Conservation (phyloP, 2,888 invertebrate genomes). For the Salticus scenicus region DNA sequence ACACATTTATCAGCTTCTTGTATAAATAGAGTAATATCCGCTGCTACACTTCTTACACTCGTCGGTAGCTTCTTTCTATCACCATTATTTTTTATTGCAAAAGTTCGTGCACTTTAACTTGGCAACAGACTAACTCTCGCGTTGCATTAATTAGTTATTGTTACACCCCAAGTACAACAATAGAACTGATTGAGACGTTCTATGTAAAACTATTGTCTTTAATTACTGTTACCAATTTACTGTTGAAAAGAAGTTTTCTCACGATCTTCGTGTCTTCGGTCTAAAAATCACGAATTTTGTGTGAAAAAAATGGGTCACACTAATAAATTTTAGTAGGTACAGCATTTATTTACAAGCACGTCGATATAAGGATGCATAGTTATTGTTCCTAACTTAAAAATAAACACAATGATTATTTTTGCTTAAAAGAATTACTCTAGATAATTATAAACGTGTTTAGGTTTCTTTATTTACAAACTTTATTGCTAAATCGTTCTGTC, state of each 20-base stretch:
- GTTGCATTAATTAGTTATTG: conserved; percentile 13
- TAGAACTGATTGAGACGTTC: conserved; percentile 5
- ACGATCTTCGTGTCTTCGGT: background rate
- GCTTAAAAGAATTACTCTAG: background rate
- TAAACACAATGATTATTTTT: background rate
- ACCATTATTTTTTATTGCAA: background rate
- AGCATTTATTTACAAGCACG: background rate
- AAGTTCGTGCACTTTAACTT: background rate
- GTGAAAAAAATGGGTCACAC: background rate
- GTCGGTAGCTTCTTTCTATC: conserved; percentile 26
- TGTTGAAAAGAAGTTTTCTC: conserved; percentile 7
- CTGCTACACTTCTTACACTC: conserved; percentile 40
- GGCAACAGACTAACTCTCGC: background rate
- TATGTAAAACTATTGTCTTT: background rate
- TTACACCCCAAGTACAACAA: background rate
- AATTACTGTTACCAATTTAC: background rate
- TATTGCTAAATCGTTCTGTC: background rate
- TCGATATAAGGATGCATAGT: background rate
- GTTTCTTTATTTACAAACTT: background rate
- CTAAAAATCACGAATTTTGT: background rate
- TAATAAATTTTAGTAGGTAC: background rate
- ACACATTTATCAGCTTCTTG: conserved; percentile 35
- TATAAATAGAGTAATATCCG: conserved; percentile 64
- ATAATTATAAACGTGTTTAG: background rate
- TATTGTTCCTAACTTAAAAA: background rate